Conservation (phyloP, 2,797 vertebrate species). For the Liasis olivaceus region DNA sequence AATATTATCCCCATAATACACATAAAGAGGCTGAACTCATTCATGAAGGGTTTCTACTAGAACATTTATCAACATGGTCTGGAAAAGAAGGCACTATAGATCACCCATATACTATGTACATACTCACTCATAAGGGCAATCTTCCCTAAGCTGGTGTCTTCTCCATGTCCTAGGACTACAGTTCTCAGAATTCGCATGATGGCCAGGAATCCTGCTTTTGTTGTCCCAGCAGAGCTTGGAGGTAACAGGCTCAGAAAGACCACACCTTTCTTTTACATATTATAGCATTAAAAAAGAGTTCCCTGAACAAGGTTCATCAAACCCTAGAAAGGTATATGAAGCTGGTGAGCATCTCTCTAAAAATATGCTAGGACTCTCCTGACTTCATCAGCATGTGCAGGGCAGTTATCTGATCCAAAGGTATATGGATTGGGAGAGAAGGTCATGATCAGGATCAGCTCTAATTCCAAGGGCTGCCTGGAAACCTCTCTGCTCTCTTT, state of each 20-base stretch:
- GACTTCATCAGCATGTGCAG: neutral
- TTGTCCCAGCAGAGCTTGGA: neutral
- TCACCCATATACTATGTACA: slow-evolving; percentile 52
- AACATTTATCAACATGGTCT: slow-evolving; percentile 22
- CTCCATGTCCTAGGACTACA: neutral
- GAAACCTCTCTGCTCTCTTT: neutral
- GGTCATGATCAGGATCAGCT: neutral
- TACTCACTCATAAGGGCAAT: neutral
- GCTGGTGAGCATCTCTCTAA: accelerated
- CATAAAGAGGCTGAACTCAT: neutral
- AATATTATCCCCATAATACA: slow-evolving; percentile 51
- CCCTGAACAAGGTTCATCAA: slow-evolving; percentile 39
- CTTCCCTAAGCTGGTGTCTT: neutral
- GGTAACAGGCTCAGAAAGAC: neutral
- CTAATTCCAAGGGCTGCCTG: neutral
- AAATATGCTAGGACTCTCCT: neutral
- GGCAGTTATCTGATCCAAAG: neutral
- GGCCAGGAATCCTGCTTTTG: neutral
- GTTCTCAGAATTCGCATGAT: neutral
- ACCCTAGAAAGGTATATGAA: neutral
- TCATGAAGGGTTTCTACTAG: slow-evolving; percentile 47
- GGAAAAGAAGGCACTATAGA: slow-evolving; percentile 45
- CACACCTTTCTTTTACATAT: slow-evolving; percentile 6
- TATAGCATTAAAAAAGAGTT: slow-evolving; percentile 22
- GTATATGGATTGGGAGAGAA: neutral